Conservation (phyloP, 2,888 invertebrate genomes). For the Calliscelio sp. region DNA sequence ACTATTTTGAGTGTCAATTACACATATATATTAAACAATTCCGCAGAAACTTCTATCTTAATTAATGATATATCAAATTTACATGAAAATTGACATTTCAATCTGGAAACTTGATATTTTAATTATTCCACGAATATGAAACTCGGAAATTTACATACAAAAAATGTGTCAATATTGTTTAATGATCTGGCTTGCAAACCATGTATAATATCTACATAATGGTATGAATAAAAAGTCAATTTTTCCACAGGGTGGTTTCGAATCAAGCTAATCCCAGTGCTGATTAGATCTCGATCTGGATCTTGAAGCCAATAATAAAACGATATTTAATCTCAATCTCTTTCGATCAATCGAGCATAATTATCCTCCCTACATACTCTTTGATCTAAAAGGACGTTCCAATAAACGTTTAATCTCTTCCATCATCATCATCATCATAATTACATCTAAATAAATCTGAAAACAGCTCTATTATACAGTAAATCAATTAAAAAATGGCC, state of each 20-base stretch:
- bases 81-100: constrained; percentile 56
- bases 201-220: not conserved
- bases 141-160: constrained; percentile 24
- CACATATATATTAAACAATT: too few species aligned
- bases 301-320: constrained; percentile 33
- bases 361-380: constrained; percentile 9
- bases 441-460: constrained; percentile 1
- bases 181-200: constrained; percentile 49
- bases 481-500: constrained; percentile 19
- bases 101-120: constrained; percentile 61
- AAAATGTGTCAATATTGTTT: constrained; percentile 53
- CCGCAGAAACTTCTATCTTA: constrained; percentile 43
- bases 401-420: constrained; percentile 18
- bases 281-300: constrained; percentile 51
- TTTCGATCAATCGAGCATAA: constrained; percentile 45
- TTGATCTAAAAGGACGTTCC: constrained; percentile 1
- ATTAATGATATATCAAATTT: constrained; percentile 62
- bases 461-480: not conserved
- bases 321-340: constrained; percentile 28
- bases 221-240: constrained; percentile 33
- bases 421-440: too few species aligned
- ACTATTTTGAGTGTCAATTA: too few species aligned
- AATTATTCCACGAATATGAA: constrained; percentile 46
- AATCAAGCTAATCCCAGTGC: constrained; percentile 22
- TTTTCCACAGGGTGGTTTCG: constrained; percentile 40